Evolutionary conservation across 2,888 invertebrate genomes (phyloP).

Genomic region (Spodoptera picta): DNA sequence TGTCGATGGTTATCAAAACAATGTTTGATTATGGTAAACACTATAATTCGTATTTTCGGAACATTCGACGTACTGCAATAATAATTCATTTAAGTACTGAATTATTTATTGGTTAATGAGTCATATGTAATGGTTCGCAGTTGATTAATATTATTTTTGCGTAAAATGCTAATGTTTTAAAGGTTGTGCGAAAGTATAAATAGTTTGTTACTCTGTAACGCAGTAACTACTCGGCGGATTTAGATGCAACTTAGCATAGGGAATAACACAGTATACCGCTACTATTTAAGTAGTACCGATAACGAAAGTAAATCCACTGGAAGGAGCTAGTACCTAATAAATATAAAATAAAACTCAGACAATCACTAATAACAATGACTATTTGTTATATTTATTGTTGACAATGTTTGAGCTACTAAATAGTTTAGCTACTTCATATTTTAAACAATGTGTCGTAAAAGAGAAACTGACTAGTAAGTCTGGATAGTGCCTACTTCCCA

Average conservation of each 20-base stretch:
- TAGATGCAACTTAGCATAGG: too few relatives aligned
- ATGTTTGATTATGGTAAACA: slow-evolving; percentile 33
- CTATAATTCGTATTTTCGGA: slow-evolving; percentile 44
- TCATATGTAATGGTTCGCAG: slow-evolving; percentile 31
- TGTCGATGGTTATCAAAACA: slow-evolving; percentile 48
- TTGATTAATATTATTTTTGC: slow-evolving; percentile 32
- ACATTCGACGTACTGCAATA: slow-evolving; percentile 18
- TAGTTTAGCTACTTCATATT: neutral
- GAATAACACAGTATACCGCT: too few relatives aligned
- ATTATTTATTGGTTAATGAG: slow-evolving; percentile 43
- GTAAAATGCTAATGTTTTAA: neutral
- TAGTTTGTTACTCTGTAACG: too few relatives aligned
- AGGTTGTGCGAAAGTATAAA: too few relatives aligned
- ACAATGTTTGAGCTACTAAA: too few relatives aligned
- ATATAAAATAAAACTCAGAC: neutral
- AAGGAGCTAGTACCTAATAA: too few relatives aligned
- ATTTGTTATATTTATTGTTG: neutral
- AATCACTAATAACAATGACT: neutral
- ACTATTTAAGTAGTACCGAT: too few relatives aligned
- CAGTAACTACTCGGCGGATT: too few relatives aligned
- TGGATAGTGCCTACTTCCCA: slow-evolving; percentile 4
- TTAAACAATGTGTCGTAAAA: slow-evolving; percentile 25
- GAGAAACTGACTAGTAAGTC: slow-evolving; percentile 5
- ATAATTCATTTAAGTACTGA: slow-evolving; percentile 36
- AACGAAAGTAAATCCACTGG: too few relatives aligned